phyloP scores from a whole-genome alignment of 2,888 invertebrate species.

The Portevinia maculata region DNA sequence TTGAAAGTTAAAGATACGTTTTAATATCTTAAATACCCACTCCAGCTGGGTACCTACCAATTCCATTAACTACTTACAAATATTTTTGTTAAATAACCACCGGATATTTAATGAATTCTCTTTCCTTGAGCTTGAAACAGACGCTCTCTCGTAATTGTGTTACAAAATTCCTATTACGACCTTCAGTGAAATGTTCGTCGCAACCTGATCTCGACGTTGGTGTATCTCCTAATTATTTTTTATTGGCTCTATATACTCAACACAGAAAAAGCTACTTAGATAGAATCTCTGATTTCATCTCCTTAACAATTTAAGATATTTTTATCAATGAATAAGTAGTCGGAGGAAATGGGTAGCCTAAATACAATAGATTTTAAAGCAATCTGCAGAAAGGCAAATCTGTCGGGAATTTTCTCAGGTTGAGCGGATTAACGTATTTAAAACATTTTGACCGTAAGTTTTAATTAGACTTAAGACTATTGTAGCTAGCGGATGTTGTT shows the following conservation, averaged over 20 bases:
- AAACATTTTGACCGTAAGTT: too few relatives aligned
- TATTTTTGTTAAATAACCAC: neutral
- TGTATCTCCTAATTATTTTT: conserved; percentile 6
- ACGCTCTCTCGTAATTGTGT: conserved; percentile 36
- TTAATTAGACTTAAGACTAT: too few relatives aligned
- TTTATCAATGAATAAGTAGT: neutral
- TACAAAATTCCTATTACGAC: conserved; percentile 20
- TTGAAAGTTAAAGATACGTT: too few relatives aligned
- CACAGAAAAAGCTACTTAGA: conserved; percentile 14
- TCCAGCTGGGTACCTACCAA: too few relatives aligned
- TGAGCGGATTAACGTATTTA: too few relatives aligned
- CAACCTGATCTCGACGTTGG: neutral
- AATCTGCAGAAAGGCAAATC: too few relatives aligned
- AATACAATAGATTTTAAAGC: too few relatives aligned
- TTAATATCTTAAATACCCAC: too few relatives aligned
- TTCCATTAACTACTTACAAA: too few relatives aligned
- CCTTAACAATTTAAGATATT: conserved; percentile 14
- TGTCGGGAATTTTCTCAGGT: too few relatives aligned
- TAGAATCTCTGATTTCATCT: conserved; percentile 22
- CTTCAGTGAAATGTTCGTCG: neutral
- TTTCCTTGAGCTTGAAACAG: conserved; percentile 2
- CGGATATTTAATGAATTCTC: conserved; percentile 14
- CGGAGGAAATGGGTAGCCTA: too few relatives aligned
- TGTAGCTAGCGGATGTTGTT: too few relatives aligned
- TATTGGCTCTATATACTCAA: neutral